Conservation (phyloP, 2,113 vertebrate species). For the Psilopsiagon aymara region DNA sequence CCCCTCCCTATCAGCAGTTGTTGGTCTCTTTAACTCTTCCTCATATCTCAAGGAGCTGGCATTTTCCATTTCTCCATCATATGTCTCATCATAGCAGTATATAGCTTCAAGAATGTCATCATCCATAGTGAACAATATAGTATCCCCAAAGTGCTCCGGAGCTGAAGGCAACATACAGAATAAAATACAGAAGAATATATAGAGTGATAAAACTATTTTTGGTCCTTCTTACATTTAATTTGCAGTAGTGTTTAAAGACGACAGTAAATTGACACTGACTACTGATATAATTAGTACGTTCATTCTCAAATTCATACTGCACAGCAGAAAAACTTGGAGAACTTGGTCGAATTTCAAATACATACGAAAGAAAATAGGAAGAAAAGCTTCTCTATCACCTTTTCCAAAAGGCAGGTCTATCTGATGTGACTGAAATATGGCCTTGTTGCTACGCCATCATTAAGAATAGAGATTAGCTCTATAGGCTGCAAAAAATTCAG, state of each 20-base stretch:
- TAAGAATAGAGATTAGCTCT: neutral
- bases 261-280: neutral
- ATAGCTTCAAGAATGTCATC: conserved; percentile 96
- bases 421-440: neutral
- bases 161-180: conserved; percentile 69
- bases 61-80: conserved; percentile 70
- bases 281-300: neutral
- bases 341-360: neutral
- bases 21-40: conserved; percentile 87
- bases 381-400: neutral
- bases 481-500: neutral
- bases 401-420: neutral
- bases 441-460: neutral
- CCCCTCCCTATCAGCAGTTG: conserved; percentile 88
- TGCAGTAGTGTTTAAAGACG: neutral
- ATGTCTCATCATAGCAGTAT: conserved; percentile 85
- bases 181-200: neutral
- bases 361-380: neutral
- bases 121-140: conserved; percentile 93
- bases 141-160: conserved; percentile 95
- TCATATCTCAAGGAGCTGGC: conserved; percentile 67
- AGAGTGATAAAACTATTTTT: neutral
- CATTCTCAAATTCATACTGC: neutral
- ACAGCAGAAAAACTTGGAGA: neutral
- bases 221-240: neutral